phyloP scores from a whole-genome alignment of 2,113 vertebrate species.

The Athene cunicularia region DNA sequence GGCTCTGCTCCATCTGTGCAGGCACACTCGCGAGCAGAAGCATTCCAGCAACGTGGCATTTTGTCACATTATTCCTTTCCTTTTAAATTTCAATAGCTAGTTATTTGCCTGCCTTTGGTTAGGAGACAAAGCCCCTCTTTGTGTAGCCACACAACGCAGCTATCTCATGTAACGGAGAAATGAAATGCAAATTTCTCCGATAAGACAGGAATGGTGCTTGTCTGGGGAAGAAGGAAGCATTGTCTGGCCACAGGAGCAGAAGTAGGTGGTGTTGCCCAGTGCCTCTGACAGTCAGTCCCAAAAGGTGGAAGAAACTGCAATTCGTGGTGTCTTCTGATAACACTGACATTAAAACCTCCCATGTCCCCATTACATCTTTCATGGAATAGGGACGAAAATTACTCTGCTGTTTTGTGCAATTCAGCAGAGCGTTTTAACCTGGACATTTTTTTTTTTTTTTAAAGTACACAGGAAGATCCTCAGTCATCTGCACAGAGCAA shows the following conservation, averaged over 20 bases:
- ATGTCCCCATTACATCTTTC: neutral
- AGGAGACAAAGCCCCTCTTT: slow-evolving; percentile 49
- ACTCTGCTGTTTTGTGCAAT: neutral
- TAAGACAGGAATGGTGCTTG: neutral
- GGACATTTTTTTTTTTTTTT: neutral
- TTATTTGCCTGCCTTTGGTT: slow-evolving; percentile 36
- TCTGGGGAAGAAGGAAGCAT: slow-evolving; percentile 15
- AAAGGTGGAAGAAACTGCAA: neutral
- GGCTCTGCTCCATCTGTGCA: slow-evolving; percentile 65
- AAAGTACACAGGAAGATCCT: neutral
- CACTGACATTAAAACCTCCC: neutral
- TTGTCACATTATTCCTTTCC: slow-evolving; percentile 8
- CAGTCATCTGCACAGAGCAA: neutral
- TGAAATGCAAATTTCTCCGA: slow-evolving; percentile 6
- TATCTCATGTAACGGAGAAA: slow-evolving; percentile 14
- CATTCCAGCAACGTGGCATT: slow-evolving; percentile 41
- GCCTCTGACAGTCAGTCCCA: neutral
- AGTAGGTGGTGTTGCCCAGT: neutral
- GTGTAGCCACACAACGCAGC: neutral
- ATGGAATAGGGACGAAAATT: neutral
- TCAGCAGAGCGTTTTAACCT: neutral
- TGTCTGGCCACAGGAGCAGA: neutral
- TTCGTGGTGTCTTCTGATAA: neutral
- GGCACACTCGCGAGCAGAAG: slow-evolving; percentile 26
- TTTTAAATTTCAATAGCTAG: slow-evolving; percentile 13